Base-by-base conservation (phyloP, 2,113 vertebrate genomes). In the Peucedramus taeniatus region DNA sequence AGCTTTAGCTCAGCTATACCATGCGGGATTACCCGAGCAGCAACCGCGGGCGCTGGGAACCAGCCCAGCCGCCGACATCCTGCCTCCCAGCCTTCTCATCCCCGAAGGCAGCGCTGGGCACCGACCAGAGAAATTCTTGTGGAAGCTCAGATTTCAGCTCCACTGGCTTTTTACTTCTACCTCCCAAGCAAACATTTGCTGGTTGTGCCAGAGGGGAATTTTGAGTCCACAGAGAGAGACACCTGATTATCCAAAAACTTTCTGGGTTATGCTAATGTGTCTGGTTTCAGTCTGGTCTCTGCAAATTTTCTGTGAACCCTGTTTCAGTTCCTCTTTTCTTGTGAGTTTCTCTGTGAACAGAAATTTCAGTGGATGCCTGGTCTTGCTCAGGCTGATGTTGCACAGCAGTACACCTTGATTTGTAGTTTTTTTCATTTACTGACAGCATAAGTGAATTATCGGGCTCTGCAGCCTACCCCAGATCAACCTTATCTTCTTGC, bases 151-250 rank as follows among this genome's bases (percentile, higher is more conserved):
- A 72, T 96, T 94, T 95, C 96, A 92, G 44, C 81, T 51, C 49
- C 76, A 64, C 39, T 89, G 90, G 28, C 65, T 94, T 75, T 84
- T 93, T 80, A 69, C 35, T 93, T 75, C 91, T 83, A 57, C 53
- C 80, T 95, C 86, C 71, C 83, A 93, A 63, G 69, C 57, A 82
- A 93, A n/a, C 13, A 3, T 57, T 83, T 75, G 40, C 80, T 89
- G 90, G 61, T 93, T 82, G 72, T 31, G 39, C 79, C 79, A 57
- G 76, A 94, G 94, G 96, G 95, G 94, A 96, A 95, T 96, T 97
- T 70, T 82, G 83, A 87, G 51, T 76, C 80, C 5, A 1, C 53
- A 53, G 77, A 87, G 76, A 72, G 88, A 81, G 69, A 69, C 86
- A 95, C 80, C 80, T 84, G 83, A 92, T 81, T 79, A 82, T 82